Base-by-base conservation (phyloP, 2,113 vertebrate species). In the Muntiacus reevesi region DNA sequence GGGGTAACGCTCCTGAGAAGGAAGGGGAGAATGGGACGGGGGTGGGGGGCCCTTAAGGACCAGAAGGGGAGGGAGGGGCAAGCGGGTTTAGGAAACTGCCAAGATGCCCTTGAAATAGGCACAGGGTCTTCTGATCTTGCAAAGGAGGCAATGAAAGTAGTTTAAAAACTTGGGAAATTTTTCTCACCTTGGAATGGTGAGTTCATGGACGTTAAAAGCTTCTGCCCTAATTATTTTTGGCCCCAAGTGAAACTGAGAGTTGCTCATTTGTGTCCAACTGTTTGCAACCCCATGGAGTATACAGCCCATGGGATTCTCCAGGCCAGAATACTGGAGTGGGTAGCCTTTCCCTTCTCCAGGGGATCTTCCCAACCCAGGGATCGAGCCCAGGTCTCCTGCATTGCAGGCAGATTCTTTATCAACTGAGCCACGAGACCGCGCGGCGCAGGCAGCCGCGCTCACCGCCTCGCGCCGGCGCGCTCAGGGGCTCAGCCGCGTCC, bases 31-130 rank as follows among this genome's bases (percentile, higher is more conserved):
- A 19, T 0, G 27, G 21, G 40, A 6, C 23, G 3, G 5, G 6
- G 2, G 9, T 10, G 17, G 40, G 55, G n/a, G 0, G 15, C 2
- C 15, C 12, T 23, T 4, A 2, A 2, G 40, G 1, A 6, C 83
- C 4, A 3, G 82, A 64, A 59, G 57, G 6, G 3, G 25, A 43
- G 33, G 50, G 13, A 10, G 30, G 23, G 2, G 33, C 23, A 6
- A 7, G 21, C 0, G n/a, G 17, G 11, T 3, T 64, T 9, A 15
- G n/a, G n/a, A 45, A 40, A 28, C 50, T 1, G 59, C 59, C 52
- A 0, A 16, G 57, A 2, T 16, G 45, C 45, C 71, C 96, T 50
- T 27, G 52, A 74, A 89, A 25, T 9, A 60, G 55, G 50, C 30
- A 27, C 55, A 12, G 21, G 14, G 43, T 11, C 52, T 25, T 89